phyloP scores from a whole-genome alignment of 2,113 vertebrate genomes.

The Turdus rufiventris region DNA sequence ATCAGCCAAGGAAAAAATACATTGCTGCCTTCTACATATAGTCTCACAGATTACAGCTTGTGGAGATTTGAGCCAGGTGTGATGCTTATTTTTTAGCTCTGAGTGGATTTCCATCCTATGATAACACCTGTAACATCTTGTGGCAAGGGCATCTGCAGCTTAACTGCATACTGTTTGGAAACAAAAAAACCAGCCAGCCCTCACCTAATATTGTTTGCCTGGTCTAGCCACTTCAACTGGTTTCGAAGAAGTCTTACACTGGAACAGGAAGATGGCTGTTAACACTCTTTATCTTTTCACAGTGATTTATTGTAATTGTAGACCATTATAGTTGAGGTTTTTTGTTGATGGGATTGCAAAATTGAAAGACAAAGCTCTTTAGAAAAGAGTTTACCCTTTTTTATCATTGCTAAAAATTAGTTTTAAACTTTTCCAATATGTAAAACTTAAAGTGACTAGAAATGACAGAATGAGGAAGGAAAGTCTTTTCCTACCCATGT shows the following conservation, averaged over 20 bases:
- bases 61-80: neutral
- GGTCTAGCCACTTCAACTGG: neutral
- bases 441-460: neutral
- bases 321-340: neutral
- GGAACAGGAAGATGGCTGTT: neutral
- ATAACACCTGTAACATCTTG: neutral
- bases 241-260: neutral
- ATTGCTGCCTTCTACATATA: neutral
- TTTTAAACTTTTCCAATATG: neutral
- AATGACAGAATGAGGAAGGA: neutral
- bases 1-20: neutral
- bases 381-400: neutral
- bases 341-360: neutral
- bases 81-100: neutral
- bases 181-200: neutral
- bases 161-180: neutral
- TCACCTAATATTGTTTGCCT: neutral
- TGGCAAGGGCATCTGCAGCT: neutral
- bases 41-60: neutral
- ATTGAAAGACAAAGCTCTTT: neutral
- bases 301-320: neutral
- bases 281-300: neutral
- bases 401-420: neutral
- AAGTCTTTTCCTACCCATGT: neutral
- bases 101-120: neutral